These are phyloP conservation scores for Drosophila vallismaia DNA, from an alignment of 2,888 invertebrate genomes.

Conservation along the genomic window DNA sequence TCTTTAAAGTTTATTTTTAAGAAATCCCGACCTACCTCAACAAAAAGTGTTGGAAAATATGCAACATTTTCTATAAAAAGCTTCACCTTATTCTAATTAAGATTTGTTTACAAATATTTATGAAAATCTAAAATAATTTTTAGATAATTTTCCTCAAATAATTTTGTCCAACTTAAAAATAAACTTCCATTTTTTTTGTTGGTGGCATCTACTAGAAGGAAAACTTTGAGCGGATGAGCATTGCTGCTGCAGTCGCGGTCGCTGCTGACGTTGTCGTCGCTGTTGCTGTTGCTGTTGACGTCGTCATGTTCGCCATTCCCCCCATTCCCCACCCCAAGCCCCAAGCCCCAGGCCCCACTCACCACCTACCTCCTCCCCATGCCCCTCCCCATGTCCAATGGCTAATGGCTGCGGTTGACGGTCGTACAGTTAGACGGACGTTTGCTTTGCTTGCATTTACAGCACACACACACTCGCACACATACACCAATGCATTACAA, in stretches of 20 bases:
- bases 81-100: background rate
- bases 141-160: too few species aligned
- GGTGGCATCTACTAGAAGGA: conserved; percentile 24
- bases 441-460: conserved; percentile 77
- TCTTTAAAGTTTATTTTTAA: too few species aligned
- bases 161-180: background rate
- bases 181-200: conserved; percentile 15
- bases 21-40: too few species aligned
- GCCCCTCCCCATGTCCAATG: conserved; percentile 60
- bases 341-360: background rate
- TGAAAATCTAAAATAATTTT: too few species aligned
- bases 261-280: conserved; percentile 16
- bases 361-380: conserved; percentile 36
- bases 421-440: conserved; percentile 78
- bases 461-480: conserved; percentile 53
- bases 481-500: conserved; percentile 63
- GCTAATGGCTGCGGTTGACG: conserved; percentile 75
- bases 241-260: conserved; percentile 41
- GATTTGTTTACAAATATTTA: background rate
- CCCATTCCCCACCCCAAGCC: background rate
- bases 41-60: too few species aligned
- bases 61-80: conserved; percentile 12
- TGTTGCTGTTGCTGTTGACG: conserved; percentile 14
- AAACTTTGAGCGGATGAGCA: conserved; percentile 64
- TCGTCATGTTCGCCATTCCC: conserved; percentile 26